phyloP scores from a whole-genome alignment of 2,888 invertebrate genomes.

The Altica lythri region DNA sequence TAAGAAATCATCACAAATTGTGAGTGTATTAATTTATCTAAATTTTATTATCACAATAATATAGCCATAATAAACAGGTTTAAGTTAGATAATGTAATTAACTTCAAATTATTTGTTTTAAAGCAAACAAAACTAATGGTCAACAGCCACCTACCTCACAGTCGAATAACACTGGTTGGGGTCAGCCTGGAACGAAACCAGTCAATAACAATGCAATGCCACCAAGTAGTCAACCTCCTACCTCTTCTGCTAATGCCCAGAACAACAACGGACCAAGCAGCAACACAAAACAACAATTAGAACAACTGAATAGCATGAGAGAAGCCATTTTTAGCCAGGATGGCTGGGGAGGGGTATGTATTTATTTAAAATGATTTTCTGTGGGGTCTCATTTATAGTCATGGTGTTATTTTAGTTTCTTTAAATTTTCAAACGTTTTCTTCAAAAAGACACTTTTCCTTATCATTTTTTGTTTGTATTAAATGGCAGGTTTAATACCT shows the following conservation, averaged over 20 bases:
- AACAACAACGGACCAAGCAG: conserved; percentile 60
- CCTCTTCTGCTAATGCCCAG: conserved; percentile 30
- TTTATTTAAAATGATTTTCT: too few relatives aligned
- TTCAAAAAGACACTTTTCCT: too few relatives aligned
- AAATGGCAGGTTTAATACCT: too few relatives aligned
- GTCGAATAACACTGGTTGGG: conserved; percentile 56
- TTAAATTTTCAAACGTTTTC: too few relatives aligned
- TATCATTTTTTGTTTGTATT: too few relatives aligned
- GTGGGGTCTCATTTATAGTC: too few relatives aligned
- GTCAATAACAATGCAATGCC: conserved; percentile 38
- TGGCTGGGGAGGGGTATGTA: conserved; percentile 90
- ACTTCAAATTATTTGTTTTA: conserved; percentile 16
- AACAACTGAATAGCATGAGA: conserved; percentile 88
- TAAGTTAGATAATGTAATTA: background rate
- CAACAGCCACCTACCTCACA: conserved; percentile 58
- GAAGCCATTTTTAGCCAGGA: conserved; percentile 90
- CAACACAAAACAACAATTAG: conserved; percentile 80
- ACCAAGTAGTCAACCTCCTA: conserved; percentile 40
- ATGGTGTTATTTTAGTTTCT: too few relatives aligned
- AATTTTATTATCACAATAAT: too few relatives aligned
- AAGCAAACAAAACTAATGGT: conserved; percentile 58
- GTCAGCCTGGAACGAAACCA: conserved; percentile 35
- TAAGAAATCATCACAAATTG: too few relatives aligned
- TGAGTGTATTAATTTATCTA: too few relatives aligned
- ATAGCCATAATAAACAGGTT: too few relatives aligned